phyloP scores from a whole-genome alignment of 1,140 invertebrate genomes.

The Euwallacea fornicatus region DNA sequence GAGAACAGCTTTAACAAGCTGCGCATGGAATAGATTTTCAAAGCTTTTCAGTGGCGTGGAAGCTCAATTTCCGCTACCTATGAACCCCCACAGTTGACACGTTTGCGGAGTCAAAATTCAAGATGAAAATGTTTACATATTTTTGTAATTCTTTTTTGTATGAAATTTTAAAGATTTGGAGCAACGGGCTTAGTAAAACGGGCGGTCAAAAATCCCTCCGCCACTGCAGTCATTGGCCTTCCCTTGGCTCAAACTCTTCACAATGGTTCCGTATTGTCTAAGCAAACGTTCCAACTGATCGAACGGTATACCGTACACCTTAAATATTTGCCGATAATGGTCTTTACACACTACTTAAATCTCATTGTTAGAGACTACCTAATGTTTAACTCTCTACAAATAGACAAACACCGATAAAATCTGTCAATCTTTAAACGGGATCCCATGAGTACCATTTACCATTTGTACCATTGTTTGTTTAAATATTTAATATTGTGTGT shows the following conservation, averaged over 20 bases:
- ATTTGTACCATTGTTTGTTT: constrained; percentile 24
- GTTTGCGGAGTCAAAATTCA: too few relatives aligned
- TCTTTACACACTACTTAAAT: constrained; percentile 46
- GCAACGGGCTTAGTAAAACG: too few relatives aligned
- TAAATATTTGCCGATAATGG: constrained; percentile 47
- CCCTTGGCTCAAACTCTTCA: constrained; percentile 12
- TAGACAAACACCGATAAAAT: constrained; percentile 42
- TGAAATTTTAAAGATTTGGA: too few relatives aligned
- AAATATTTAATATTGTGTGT: constrained; percentile 9
- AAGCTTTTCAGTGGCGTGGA: constrained; percentile 6
- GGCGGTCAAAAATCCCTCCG: too few relatives aligned
- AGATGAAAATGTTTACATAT: too few relatives aligned
- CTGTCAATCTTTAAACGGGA: constrained; percentile 35
- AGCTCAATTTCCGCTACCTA: background rate
- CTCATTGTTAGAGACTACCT: constrained; percentile 42
- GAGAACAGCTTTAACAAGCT: constrained; percentile 25
- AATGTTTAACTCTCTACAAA: constrained; percentile 44
- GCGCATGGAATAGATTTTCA: constrained; percentile 21
- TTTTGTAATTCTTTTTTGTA: too few relatives aligned
- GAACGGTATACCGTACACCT: constrained; percentile 38
- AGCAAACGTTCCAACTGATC: constrained; percentile 21
- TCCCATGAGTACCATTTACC: constrained; percentile 28
- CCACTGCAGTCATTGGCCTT: too few relatives aligned
- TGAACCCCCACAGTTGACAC: too few relatives aligned
- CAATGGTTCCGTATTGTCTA: constrained; percentile 32